Base-by-base conservation (phyloP, 1,140 invertebrate genomes). In the Achroia grisella region DNA sequence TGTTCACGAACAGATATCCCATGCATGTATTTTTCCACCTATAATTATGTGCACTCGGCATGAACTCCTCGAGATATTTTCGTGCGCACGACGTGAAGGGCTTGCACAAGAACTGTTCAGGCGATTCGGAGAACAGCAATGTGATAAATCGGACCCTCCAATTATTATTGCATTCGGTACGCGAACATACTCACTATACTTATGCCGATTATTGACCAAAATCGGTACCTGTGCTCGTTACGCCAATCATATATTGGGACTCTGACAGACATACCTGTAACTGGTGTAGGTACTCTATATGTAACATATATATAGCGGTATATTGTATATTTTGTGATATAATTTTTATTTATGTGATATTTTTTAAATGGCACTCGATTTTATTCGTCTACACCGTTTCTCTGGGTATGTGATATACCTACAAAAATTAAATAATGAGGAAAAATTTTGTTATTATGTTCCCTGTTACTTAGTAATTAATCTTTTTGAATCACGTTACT, bases 91-190 rank as follows among this genome's bases (percentile, higher is more conserved):
- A 84, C 71, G 72, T 69, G 76, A 78, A 80, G 74, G 70, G 76
- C 71, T 84, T 80, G 62, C 76, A 79, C 75, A 82, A 82, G 73
- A 77, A 79, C 58, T 77, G 71, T 74, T 74, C 76, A 65, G 74
- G 63, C 73, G 61, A 71, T 84, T 82, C 78, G 69, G 70, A 71
- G 78, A 84, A 82, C 72, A 77, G 67, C 61, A 71, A 84, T 75
- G 76, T 84, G 80, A 84, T 84, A 84, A 84, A 82, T 80, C 78
- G 78, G 68, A 82, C 78, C 78, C 80, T 64, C 74, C 80, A 84
- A 82, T 84, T 84, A 84, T 84, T 80, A 75, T 80, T 79, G 71
- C 75, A 82, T 81, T 85, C 76, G 73, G 73, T 78, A 61, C 72
- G 74, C 71, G 76, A 81, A 77, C 75, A 76, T 79, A 71, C 75